Evolutionary conservation across 2,888 invertebrate species (phyloP).

Genomic region (Hypolimnas misippus): DNA sequence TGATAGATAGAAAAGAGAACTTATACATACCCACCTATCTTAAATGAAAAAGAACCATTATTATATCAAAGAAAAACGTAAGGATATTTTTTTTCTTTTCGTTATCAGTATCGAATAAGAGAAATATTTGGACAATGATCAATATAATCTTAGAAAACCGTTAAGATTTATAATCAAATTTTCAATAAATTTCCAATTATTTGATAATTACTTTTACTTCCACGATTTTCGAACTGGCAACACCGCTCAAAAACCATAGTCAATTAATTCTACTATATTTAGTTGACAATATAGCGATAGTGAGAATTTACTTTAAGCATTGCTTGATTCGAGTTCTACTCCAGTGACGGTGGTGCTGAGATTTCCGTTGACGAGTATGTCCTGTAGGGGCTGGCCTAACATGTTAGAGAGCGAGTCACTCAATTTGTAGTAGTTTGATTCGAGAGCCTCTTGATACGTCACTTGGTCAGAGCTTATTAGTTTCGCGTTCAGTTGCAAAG

Average conservation of each 20-base stretch:
- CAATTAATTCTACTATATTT: not conserved
- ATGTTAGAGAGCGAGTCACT: conserved; percentile 90
- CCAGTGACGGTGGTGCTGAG: conserved; percentile 92
- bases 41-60: not conserved
- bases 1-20: not conserved
- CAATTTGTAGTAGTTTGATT: conserved; percentile 93
- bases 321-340: conserved; percentile 91
- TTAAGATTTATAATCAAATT: too few species aligned
- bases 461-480: conserved; percentile 95
- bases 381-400: conserved; percentile 88
- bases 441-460: conserved; percentile 95
- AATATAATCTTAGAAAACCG: too few species aligned
- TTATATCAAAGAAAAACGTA: too few species aligned
- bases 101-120: too few species aligned
- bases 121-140: too few species aligned
- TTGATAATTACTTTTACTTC: too few species aligned
- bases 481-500: conserved; percentile 94
- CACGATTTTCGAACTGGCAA: too few species aligned
- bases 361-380: conserved; percentile 88
- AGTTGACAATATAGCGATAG: not conserved
- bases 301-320: conserved; percentile 84
- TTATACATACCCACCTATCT: not conserved
- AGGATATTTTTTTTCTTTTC: too few species aligned
- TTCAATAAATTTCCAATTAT: too few species aligned
- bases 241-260: too few species aligned